These are phyloP conservation scores for Pentalonia nigronervosa DNA, from an alignment of 1,140 invertebrate genomes.

Conservation along the genomic window DNA sequence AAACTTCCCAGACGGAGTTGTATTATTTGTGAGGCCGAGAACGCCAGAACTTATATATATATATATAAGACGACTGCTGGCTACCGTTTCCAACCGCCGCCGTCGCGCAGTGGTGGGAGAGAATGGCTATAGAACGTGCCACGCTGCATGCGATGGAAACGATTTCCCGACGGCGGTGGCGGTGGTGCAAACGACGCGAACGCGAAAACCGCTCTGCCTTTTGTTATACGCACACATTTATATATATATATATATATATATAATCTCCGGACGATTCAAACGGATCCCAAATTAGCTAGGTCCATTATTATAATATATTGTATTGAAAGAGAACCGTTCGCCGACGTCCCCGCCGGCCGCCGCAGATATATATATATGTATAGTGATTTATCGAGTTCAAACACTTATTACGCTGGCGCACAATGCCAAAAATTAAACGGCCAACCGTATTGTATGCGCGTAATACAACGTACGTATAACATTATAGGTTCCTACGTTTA, in stretches of 20 bases:
- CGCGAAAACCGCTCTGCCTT: slow-evolving; percentile 15
- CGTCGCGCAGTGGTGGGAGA: background rate
- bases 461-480: too few species aligned
- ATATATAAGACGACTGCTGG: background rate
- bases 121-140: background rate
- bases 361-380: background rate
- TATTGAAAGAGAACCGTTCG: slow-evolving; percentile 6
- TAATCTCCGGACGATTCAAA: background rate
- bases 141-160: background rate
- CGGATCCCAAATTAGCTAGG: background rate
- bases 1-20: slow-evolving; percentile 27
- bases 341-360: background rate
- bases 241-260: background rate
- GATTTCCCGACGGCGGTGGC: slow-evolving; percentile 6
- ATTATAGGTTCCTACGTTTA: background rate
- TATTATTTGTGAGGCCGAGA: background rate
- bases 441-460: background rate
- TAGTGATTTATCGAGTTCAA: slow-evolving; percentile 15
- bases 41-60: background rate
- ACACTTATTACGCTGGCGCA: background rate
- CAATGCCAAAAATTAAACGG: slow-evolving; percentile 11
- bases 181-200: slow-evolving; percentile 27
- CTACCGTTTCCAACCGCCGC: background rate
- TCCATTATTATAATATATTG: background rate
- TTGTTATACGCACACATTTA: background rate